Evolutionary conservation across 2,888 invertebrate genomes (phyloP).

Genomic region (Mesopsocus fuscifrons): DNA sequence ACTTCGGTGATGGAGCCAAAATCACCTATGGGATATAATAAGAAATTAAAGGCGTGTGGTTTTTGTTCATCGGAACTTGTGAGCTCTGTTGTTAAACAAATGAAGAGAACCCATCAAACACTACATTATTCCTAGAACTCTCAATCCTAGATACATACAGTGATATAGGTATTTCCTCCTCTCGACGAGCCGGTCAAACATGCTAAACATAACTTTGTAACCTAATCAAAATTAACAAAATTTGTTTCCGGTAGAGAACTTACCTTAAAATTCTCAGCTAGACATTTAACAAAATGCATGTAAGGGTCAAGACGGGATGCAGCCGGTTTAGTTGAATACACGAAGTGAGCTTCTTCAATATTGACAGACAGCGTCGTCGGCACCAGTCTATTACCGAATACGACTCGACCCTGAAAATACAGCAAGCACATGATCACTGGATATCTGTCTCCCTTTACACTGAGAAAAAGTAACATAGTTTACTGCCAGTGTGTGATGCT

Average conservation of each 20-base stretch:
- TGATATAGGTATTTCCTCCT: too few species aligned
- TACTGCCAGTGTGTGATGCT: constrained; percentile 7
- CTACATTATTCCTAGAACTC: too few species aligned
- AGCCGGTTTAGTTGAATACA: constrained; percentile 89
- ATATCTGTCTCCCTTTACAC: not conserved
- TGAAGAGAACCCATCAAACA: too few species aligned
- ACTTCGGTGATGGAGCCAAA: constrained; percentile 90
- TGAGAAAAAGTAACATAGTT: not conserved
- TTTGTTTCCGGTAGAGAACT: too few species aligned
- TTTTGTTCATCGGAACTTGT: too few species aligned
- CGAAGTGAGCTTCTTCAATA: constrained; percentile 84
- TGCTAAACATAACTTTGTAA: too few species aligned
- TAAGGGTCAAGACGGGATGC: constrained; percentile 83
- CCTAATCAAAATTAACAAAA: too few species aligned
- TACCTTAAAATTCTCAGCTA: constrained; percentile 79
- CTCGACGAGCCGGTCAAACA: too few species aligned
- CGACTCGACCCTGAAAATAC: constrained; percentile 51
- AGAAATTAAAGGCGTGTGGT: too few species aligned
- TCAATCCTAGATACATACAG: too few species aligned
- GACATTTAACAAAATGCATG: constrained; percentile 89
- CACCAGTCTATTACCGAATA: constrained; percentile 86
- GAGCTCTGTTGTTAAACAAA: too few species aligned
- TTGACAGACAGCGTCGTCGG: constrained; percentile 84
- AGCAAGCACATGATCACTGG: too few species aligned
- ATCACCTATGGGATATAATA: constrained; percentile 47